phyloP scores from a whole-genome alignment of 2,797 vertebrate species.

The Siniperca scherzeri region DNA sequence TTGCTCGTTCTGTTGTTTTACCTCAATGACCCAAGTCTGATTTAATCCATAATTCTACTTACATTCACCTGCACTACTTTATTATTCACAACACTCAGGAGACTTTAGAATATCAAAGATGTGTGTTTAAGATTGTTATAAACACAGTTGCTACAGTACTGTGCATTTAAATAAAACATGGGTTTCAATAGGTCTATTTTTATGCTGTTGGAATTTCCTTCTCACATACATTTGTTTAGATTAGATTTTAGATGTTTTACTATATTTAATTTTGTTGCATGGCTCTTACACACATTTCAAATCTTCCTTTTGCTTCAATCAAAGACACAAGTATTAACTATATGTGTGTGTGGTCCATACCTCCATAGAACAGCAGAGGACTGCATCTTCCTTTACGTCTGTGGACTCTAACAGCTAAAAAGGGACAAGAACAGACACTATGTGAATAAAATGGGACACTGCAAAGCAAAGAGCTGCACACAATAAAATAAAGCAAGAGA shows the following conservation, averaged over 20 bases:
- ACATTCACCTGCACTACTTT: constrained; percentile 22
- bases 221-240: not conserved
- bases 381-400: constrained; percentile 96
- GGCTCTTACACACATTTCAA: not conserved
- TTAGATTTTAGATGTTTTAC: not conserved
- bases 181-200: not conserved
- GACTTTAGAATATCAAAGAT: constrained; percentile 7
- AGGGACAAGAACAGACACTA: constrained; percentile 63
- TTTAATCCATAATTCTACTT: constrained; percentile 25
- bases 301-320: not conserved
- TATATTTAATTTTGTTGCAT: not conserved
- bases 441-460: constrained; percentile 17
- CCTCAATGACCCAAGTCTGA: not conserved
- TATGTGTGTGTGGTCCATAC: constrained; percentile 79
- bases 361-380: constrained; percentile 99
- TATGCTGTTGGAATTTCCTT: constrained; percentile 9
- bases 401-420: constrained; percentile 93
- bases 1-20: constrained; percentile 19
- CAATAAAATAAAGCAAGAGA: constrained; percentile 8
- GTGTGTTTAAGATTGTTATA: not conserved
- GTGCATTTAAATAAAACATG: not conserved
- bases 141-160: not conserved
- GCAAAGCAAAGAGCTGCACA: constrained; percentile 8
- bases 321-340: not conserved
- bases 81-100: constrained; percentile 31